Evolutionary conservation across 1,140 invertebrate genomes (phyloP).

Genomic region (Hydropsyche tenuis): DNA sequence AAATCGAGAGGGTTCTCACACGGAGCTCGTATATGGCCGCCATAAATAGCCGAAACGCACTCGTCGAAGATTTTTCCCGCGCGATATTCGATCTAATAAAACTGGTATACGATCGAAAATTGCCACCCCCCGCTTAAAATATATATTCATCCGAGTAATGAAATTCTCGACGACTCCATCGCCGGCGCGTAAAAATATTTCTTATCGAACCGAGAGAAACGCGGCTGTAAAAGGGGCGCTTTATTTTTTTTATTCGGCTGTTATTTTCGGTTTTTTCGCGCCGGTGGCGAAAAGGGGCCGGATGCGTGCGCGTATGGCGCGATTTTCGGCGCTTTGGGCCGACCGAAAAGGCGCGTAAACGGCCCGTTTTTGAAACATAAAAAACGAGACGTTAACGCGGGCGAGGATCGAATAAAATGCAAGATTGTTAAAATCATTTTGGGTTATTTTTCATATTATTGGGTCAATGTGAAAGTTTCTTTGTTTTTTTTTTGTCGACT

Average conservation of each 20-base stretch:
- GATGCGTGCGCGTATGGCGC: not conserved
- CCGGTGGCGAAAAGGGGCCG: not conserved
- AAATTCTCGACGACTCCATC: conserved; percentile 15
- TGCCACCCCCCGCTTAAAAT: conserved; percentile 15
- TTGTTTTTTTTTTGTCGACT: too few relatives aligned
- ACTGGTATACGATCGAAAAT: conserved; percentile 22
- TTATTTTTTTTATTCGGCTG: not conserved
- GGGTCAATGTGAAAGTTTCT: too few relatives aligned
- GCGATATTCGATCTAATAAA: conserved; percentile 28
- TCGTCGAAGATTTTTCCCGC: not conserved
- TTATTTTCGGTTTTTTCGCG: too few relatives aligned
- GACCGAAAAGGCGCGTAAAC: too few relatives aligned
- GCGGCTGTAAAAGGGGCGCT: not conserved
- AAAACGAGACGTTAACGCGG: too few relatives aligned
- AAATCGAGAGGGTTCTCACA: too few relatives aligned
- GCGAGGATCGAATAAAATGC: too few relatives aligned
- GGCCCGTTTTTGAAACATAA: too few relatives aligned
- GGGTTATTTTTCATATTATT: too few relatives aligned
- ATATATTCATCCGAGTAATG: conserved; percentile 21
- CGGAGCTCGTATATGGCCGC: conserved; percentile 5
- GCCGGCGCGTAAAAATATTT: conserved; percentile 9
- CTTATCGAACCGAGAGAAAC: not conserved
- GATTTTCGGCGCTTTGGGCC: not conserved
- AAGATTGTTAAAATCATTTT: too few relatives aligned
- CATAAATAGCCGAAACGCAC: conserved; percentile 18